Evolutionary conservation across 2,888 invertebrate genomes (phyloP).

Genomic region (Macrophya annulata): DNA sequence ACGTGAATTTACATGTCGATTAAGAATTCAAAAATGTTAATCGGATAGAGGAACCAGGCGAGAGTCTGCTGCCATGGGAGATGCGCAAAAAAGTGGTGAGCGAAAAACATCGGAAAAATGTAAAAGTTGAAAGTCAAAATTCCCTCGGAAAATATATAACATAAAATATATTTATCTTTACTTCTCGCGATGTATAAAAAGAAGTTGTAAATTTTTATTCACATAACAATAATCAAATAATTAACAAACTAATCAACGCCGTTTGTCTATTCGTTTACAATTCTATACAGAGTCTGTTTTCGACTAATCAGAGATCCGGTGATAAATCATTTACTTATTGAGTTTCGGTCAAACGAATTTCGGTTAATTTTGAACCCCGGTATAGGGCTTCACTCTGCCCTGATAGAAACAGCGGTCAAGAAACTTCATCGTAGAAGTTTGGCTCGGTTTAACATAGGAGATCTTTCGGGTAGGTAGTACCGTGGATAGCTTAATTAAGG

Average conservation of each 20-base stretch:
- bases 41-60: constrained; percentile 19
- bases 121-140: background rate
- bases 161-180: background rate
- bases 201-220: background rate
- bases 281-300: background rate
- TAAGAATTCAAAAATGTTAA: constrained; percentile 55
- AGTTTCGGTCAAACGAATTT: background rate
- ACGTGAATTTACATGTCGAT: constrained; percentile 54
- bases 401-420: constrained; percentile 26
- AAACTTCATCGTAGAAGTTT: background rate
- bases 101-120: background rate
- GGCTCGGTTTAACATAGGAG: too few relatives aligned
- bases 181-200: background rate
- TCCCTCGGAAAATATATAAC: background rate
- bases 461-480: background rate
- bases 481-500: constrained; percentile 25
- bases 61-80: background rate
- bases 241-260: background rate
- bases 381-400: background rate
- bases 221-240: background rate
- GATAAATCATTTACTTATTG: background rate
- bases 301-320: background rate
- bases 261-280: background rate
- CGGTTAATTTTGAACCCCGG: background rate
- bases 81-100: background rate